phyloP scores from a whole-genome alignment of 2,113 vertebrate species.

The Bambusicola thoracicus region DNA sequence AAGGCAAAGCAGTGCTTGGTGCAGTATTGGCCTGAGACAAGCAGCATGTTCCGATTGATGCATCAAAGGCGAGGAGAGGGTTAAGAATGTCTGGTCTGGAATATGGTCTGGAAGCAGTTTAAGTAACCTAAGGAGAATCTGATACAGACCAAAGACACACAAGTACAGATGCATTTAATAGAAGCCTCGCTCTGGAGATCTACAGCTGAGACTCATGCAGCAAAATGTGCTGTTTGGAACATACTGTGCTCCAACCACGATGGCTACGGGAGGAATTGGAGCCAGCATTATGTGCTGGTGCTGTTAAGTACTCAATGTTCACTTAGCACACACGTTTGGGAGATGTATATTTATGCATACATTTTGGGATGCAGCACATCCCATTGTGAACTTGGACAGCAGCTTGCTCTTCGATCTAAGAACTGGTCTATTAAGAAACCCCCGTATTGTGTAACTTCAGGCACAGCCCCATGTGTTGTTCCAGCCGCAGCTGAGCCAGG shows the following conservation, averaged over 20 bases:
- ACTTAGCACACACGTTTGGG: slow-evolving; percentile 64
- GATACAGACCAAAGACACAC: slow-evolving; percentile 60
- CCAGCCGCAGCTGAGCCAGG: slow-evolving; percentile 48
- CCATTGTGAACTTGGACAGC: slow-evolving; percentile 36
- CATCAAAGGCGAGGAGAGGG: slow-evolving; percentile 26
- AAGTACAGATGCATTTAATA: slow-evolving; percentile 68
- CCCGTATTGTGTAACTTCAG: slow-evolving; percentile 16
- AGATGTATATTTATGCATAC: slow-evolving; percentile 51
- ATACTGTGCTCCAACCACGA: slow-evolving; percentile 64
- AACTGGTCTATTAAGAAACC: slow-evolving; percentile 17
- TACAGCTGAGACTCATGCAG: slow-evolving; percentile 67
- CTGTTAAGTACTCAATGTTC: slow-evolving; percentile 69
- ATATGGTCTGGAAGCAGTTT: slow-evolving; percentile 61
- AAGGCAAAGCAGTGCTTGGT: neutral
- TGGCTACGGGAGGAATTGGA: slow-evolving; percentile 40
- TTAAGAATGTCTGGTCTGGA: slow-evolving; percentile 23
- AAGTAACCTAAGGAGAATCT: slow-evolving; percentile 68
- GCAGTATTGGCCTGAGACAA: neutral
- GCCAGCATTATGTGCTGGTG: slow-evolving; percentile 68
- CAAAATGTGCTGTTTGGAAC: slow-evolving; percentile 68
- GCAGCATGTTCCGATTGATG: neutral
- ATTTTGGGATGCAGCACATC: slow-evolving; percentile 46
- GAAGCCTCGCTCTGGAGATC: slow-evolving; percentile 46
- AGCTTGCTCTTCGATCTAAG: slow-evolving; percentile 31
- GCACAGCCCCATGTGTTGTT: neutral